Evolutionary conservation across 2,113 vertebrate species (phyloP).

Genomic region (Bucco capensis): DNA sequence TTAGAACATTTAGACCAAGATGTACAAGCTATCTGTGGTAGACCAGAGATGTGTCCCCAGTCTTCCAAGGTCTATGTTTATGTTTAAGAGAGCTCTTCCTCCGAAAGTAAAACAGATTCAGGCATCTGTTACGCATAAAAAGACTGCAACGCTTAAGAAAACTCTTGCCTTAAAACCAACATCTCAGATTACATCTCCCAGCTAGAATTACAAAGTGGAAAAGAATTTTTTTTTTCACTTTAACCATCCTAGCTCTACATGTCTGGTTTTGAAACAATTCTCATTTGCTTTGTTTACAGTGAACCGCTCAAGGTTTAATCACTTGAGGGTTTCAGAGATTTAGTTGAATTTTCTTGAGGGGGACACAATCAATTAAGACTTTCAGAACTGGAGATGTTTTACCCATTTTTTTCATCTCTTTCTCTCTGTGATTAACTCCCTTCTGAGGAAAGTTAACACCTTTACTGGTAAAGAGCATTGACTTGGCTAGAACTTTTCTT

Average conservation of each 20-base stretch:
- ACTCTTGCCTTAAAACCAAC: not conserved
- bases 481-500: slow-evolving; percentile 14
- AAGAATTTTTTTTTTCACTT: slow-evolving; percentile 5
- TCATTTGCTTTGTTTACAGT: slow-evolving; percentile 46
- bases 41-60: not conserved
- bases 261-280: slow-evolving; percentile 54
- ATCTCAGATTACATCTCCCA: not conserved
- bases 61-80: not conserved
- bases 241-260: not conserved
- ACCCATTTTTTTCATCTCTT: slow-evolving; percentile 55
- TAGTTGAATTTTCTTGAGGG: slow-evolving; percentile 48
- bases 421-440: slow-evolving; percentile 57
- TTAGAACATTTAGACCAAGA: not conserved
- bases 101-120: not conserved
- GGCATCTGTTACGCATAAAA: not conserved
- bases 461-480: slow-evolving; percentile 37
- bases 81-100: not conserved
- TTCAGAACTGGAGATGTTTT: slow-evolving; percentile 57
- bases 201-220: slow-evolving; percentile 10
- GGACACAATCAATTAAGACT: slow-evolving; percentile 63
- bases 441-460: slow-evolving; percentile 39
- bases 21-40: not conserved
- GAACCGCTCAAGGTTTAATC: slow-evolving; percentile 47
- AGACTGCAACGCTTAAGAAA: not conserved
- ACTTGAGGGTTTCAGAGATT: slow-evolving; percentile 46